phyloP scores from a whole-genome alignment of 2,113 vertebrate species.

The Solea solea region DNA sequence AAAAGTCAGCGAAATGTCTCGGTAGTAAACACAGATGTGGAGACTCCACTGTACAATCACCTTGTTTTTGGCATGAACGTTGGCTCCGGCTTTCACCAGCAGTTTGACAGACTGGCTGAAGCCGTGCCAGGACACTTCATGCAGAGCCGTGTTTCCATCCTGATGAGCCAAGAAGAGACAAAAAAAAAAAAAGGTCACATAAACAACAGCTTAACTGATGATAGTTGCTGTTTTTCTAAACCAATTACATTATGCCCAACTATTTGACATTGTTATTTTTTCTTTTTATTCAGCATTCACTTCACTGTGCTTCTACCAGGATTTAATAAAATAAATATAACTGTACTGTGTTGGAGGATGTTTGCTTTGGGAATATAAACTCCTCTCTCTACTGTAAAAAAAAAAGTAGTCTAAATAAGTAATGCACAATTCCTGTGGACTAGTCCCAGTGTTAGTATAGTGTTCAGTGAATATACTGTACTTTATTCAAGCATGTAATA shows the following conservation, averaged over 20 bases:
- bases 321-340: background rate
- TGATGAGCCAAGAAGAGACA: constrained; percentile 57
- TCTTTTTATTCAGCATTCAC: background rate
- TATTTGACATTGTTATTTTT: background rate
- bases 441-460: background rate
- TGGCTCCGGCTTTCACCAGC: constrained; percentile 95
- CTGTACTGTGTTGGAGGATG: background rate
- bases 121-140: constrained; percentile 96
- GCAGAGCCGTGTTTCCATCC: constrained; percentile 95
- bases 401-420: too few relatives aligned
- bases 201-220: background rate
- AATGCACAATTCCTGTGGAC: too few relatives aligned
- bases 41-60: constrained; percentile 61
- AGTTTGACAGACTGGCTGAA: constrained; percentile 95
- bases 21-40: too few relatives aligned
- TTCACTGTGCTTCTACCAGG: background rate
- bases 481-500: too few relatives aligned
- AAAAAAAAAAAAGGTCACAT: background rate
- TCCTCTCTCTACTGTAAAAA: background rate
- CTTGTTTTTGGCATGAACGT: constrained; percentile 96
- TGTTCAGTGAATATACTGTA: too few relatives aligned
- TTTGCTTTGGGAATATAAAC: background rate
- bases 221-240: too few relatives aligned
- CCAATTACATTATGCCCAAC: background rate
- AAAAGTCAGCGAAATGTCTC: too few relatives aligned